These are phyloP conservation scores for Myocastor coypus DNA, from an alignment of 2,113 vertebrate species.

Conservation along the genomic window DNA sequence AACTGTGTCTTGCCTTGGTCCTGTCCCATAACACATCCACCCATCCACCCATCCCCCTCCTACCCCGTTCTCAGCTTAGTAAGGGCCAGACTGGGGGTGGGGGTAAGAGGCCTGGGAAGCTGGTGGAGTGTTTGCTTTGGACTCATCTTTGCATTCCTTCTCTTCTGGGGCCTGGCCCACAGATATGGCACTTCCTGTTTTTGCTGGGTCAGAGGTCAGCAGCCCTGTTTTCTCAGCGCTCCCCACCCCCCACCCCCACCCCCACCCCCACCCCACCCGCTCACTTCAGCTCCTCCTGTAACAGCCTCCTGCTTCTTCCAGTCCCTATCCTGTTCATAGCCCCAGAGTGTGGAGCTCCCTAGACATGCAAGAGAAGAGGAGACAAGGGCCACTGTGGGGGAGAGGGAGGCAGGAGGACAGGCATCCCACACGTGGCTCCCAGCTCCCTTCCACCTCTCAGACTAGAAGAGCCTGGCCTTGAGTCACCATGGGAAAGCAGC, in stretches of 20 bases:
- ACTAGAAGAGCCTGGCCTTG: not conserved
- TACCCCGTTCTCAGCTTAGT: conserved; percentile 12
- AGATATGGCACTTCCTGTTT: conserved; percentile 83
- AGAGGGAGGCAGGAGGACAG: not conserved
- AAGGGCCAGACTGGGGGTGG: conserved; percentile 50
- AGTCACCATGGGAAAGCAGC: not conserved
- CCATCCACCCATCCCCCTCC: too few species aligned
- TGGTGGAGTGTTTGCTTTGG: conserved; percentile 80
- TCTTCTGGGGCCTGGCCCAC: conserved; percentile 52
- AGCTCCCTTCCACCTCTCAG: not conserved
- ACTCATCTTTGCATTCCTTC: conserved; percentile 77
- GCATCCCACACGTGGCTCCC: not conserved
- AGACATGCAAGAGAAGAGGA: too few species aligned
- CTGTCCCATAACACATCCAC: not conserved
- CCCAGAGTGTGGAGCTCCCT: not conserved
- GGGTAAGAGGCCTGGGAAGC: conserved; percentile 74
- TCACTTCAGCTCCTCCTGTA: not conserved
- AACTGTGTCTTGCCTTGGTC: not conserved
- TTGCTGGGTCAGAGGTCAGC: conserved; percentile 76
- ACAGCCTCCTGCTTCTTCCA: not conserved
- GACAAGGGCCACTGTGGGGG: not conserved
- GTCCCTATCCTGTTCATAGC: not conserved
- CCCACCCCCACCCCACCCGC: not conserved
- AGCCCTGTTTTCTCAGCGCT: conserved; percentile 78
- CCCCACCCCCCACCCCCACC: conserved; percentile 62